phyloP scores from a whole-genome alignment of 2,888 invertebrate species.

The Phlogophora meticulosa region DNA sequence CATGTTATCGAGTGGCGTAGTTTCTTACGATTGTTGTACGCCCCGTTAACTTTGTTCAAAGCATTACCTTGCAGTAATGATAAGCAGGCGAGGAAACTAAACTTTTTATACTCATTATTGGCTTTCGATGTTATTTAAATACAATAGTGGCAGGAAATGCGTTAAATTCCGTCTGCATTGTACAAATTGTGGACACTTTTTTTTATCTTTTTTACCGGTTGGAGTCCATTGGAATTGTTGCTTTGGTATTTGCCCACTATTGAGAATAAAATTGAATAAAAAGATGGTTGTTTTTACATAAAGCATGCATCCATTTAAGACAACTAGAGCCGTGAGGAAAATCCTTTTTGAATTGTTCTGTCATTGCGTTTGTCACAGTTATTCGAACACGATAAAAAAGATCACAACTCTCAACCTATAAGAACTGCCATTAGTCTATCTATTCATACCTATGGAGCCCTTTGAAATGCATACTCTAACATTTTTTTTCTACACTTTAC shows the following conservation, averaged over 20 bases:
- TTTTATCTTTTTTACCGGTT: constrained; percentile 15
- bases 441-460: background rate
- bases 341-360: too few relatives aligned
- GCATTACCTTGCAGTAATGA: constrained; percentile 45
- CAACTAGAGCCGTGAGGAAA: too few relatives aligned
- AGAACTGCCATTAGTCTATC: too few relatives aligned
- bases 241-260: constrained; percentile 2
- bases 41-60: constrained; percentile 52
- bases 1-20: constrained; percentile 52
- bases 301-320: too few relatives aligned
- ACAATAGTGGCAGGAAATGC: constrained; percentile 32
- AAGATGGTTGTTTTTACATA: too few relatives aligned
- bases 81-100: constrained; percentile 54
- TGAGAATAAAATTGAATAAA: background rate
- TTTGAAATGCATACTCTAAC: background rate
- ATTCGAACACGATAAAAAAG: too few relatives aligned
- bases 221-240: background rate
- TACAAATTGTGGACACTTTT: constrained; percentile 11
- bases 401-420: too few relatives aligned
- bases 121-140: constrained; percentile 41
- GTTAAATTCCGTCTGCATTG: constrained; percentile 16
- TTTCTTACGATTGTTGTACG: constrained; percentile 49
- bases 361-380: too few relatives aligned
- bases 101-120: constrained; percentile 13
- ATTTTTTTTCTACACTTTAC: constrained; percentile 61